These are phyloP conservation scores for Notospermus geniculatus DNA, from an alignment of 1,140 invertebrate species.

Conservation along the genomic window DNA sequence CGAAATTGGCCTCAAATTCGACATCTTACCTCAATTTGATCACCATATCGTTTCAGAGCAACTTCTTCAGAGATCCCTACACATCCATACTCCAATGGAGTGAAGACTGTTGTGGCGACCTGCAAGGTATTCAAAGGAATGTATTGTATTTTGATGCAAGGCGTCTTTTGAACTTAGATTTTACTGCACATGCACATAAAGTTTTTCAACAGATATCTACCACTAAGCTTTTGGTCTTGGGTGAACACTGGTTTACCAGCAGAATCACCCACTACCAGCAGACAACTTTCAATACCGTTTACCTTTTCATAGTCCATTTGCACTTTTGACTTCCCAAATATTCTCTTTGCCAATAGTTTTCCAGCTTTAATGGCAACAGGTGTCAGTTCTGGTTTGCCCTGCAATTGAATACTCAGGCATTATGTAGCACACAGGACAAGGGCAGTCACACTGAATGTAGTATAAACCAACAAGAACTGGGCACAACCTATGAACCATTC, in stretches of 20 bases:
- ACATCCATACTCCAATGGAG: conserved; percentile 91
- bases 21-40: conserved; percentile 55
- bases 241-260: no score
- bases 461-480: no score
- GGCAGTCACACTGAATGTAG: no score
- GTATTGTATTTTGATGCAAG: conserved; percentile 58
- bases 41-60: conserved; percentile 64
- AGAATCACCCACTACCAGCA: no score
- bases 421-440: no score
- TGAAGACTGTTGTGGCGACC: conserved; percentile 94
- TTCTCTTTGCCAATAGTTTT: conserved; percentile 68
- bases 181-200: no score
- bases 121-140: conserved; percentile 55
- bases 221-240: no score
- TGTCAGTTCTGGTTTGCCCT: conserved; percentile 83
- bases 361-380: conserved; percentile 94
- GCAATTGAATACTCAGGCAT: conserved; percentile 56
- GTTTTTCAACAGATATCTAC: no score
- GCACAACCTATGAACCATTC: no score
- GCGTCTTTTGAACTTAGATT: conserved; percentile 70
- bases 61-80: conserved; percentile 88
- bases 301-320: conserved; percentile 40
- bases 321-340: conserved; percentile 32
- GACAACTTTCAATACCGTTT: not conserved
- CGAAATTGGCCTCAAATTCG: not conserved